phyloP scores from a whole-genome alignment of 2,888 invertebrate species.

The Acronicta aceris region DNA sequence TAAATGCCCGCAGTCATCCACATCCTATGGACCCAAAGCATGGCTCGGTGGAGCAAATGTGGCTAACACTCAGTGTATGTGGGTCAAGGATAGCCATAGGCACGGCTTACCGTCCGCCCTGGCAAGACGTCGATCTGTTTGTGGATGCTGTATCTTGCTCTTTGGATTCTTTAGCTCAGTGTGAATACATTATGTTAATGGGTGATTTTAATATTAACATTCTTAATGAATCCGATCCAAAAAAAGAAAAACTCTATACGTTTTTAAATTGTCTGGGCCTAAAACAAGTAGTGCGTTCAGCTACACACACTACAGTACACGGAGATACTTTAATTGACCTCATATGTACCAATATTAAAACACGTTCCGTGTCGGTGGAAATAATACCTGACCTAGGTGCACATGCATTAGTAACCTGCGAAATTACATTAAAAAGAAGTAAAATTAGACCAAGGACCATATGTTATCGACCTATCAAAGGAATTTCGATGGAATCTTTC shows the following conservation, averaged over 20 bases:
- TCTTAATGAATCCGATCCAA: background rate
- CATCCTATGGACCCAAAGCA: background rate
- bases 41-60: background rate
- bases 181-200: conserved; percentile 24
- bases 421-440: background rate
- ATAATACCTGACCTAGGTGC: background rate
- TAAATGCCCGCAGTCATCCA: background rate
- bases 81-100: conserved; percentile 16
- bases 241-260: background rate
- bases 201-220: conserved; percentile 36
- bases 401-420: background rate
- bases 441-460: background rate
- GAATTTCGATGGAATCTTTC: background rate
- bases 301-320: background rate
- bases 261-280: background rate
- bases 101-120: conserved; percentile 32
- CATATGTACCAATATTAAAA: background rate
- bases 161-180: conserved; percentile 2
- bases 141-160: conserved; percentile 24
- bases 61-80: background rate
- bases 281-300: background rate
- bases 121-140: conserved; percentile 27
- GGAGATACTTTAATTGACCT: background rate
- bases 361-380: background rate
- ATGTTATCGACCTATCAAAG: background rate